A percentile compares a stretch with the other conserved stretches of the same genome.
Evolutionary conservation across 2,797 vertebrate species (phyloP).

Genomic region (Pelochelys cantorii): DNA sequence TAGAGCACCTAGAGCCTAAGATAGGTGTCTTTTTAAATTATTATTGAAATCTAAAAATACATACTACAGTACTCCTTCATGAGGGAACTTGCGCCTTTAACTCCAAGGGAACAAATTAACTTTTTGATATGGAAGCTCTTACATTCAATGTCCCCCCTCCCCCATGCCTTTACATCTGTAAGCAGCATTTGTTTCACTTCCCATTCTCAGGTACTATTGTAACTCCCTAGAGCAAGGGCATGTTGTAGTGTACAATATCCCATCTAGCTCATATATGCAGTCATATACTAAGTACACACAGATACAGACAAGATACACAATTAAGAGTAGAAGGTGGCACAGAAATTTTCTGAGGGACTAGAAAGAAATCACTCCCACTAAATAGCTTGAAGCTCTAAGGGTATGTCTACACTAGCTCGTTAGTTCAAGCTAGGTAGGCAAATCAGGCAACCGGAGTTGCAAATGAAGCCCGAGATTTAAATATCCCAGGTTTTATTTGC

Average conservation of each 20-base stretch:
- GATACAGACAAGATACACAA: background rate
- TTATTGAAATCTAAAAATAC: background rate
- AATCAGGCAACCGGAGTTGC: too few relatives aligned
- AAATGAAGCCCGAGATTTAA: too few relatives aligned
- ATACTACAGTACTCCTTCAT: background rate
- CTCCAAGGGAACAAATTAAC: background rate
- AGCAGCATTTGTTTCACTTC: background rate
- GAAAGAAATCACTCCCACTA: background rate
- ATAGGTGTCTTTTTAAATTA: background rate
- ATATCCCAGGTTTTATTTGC: too few relatives aligned
- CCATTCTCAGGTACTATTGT: background rate
- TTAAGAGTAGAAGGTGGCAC: background rate
- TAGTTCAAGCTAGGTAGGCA: too few relatives aligned
- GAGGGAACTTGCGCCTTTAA: background rate
- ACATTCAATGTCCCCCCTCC: background rate
- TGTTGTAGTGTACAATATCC: background rate
- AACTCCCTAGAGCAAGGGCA: background rate
- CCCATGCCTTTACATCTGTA: background rate
- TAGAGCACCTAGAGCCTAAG: background rate
- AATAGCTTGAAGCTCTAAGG: background rate
- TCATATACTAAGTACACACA: background rate
- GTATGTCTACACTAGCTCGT: background rate
- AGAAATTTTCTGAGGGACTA: background rate
- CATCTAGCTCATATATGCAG: background rate
- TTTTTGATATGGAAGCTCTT: background rate